phyloP scores from a whole-genome alignment of 30 jellyfish, hydroid and myxozoan genomes.

The Aurelia sp. region DNA sequence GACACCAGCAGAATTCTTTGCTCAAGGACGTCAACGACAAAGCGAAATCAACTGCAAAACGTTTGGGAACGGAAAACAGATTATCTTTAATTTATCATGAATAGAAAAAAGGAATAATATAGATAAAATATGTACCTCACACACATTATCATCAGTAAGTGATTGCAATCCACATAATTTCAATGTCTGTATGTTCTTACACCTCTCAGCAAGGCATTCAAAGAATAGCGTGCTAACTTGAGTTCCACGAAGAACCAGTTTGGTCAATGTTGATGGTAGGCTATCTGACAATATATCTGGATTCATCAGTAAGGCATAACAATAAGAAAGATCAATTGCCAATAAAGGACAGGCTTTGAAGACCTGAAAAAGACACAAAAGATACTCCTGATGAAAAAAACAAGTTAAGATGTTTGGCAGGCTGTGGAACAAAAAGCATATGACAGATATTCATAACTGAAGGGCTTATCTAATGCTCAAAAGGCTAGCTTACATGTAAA shows the following conservation, averaged over 20 bases:
- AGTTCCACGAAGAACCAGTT: conserved; percentile 65
- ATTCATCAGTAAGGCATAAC: conserved; percentile 36
- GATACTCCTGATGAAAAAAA: too few species aligned
- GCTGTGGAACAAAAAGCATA: not conserved
- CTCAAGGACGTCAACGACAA: too few species aligned
- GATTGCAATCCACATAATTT: conserved; percentile 64
- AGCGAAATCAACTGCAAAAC: too few species aligned
- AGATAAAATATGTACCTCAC: conserved; percentile 38
- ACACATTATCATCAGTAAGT: conserved; percentile 43
- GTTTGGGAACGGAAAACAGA: too few species aligned
- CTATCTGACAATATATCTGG: conserved; percentile 53
- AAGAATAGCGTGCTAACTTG: conserved; percentile 38
- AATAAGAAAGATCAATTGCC: conserved; percentile 54
- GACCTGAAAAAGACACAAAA: conserved; percentile 14
- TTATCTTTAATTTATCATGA: too few species aligned
- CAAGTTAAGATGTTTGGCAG: too few species aligned
- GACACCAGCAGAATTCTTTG: too few species aligned
- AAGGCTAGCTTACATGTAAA: too few species aligned
- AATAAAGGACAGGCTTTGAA: conserved; percentile 58
- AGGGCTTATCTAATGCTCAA: not conserved
- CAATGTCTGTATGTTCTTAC: conserved; percentile 40
- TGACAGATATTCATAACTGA: not conserved
- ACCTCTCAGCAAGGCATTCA: conserved; percentile 17
- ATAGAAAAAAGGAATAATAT: not conserved
- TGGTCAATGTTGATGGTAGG: conserved; percentile 49